These are phyloP conservation scores for Scelioninae gen. 1 DNA, from an alignment of 2,888 invertebrate species.

Conservation along the genomic window DNA sequence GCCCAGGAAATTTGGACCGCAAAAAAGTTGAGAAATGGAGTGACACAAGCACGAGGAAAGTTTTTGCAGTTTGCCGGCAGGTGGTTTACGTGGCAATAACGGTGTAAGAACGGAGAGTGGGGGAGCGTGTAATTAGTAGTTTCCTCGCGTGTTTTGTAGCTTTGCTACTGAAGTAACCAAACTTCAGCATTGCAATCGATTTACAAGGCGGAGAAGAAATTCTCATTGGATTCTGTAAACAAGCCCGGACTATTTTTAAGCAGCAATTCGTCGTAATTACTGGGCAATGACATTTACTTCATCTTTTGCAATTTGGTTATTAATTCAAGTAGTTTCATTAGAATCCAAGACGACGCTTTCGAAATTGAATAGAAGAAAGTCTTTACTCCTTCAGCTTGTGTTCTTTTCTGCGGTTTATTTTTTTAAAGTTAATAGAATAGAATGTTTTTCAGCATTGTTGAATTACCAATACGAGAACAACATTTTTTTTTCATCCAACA, in stretches of 20 bases:
- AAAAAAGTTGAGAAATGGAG: constrained; percentile 62
- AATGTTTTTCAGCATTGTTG: constrained; percentile 59
- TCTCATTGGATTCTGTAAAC: constrained; percentile 30
- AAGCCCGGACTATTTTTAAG: constrained; percentile 32
- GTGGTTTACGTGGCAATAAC: constrained; percentile 67
- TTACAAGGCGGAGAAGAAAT: constrained; percentile 30
- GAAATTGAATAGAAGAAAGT: constrained; percentile 47
- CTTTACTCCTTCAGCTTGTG: neutral
- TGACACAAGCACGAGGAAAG: constrained; percentile 58
- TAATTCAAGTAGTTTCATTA: constrained; percentile 64
- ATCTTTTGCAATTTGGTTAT: constrained; percentile 56
- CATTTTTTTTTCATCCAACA: constrained; percentile 14
- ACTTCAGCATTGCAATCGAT: constrained; percentile 62
- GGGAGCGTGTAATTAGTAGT: constrained; percentile 66
- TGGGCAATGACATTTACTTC: constrained; percentile 47
- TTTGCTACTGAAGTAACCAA: constrained; percentile 51
- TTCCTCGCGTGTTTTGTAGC: constrained; percentile 64
- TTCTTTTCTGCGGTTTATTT: constrained; percentile 30
- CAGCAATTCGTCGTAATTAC: constrained; percentile 48
- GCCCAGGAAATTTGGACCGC: constrained; percentile 23
- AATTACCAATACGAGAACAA: constrained; percentile 29
- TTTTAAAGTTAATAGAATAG: constrained; percentile 58
- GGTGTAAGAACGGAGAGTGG: constrained; percentile 39
- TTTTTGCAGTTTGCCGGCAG: constrained; percentile 64
- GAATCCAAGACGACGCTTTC: constrained; percentile 41